Evolutionary conservation across 2,888 invertebrate genomes (phyloP), one percentile per base, ranked within the genome.

Genomic region (Netelia fuscicornis): DNA sequence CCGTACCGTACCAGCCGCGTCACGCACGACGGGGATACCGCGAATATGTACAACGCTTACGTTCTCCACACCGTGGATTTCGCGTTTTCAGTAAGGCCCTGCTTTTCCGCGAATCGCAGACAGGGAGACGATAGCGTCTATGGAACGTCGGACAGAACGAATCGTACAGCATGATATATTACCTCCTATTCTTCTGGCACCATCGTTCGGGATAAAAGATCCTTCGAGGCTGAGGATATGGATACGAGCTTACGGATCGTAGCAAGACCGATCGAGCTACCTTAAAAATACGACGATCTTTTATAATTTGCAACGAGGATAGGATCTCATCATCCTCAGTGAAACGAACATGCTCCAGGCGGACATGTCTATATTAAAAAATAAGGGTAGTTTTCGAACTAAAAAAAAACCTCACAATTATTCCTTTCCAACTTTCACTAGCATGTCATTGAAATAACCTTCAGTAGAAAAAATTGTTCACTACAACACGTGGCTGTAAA

Each of bases 151-250:
- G 25, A 20, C n/a, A 23, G 77, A 70, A 75, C 30, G 74, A 78
- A 81, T 81, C 81, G 74, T 74, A 64, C 54, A n/a, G 64, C 17
- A 62, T 74, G 84, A 85, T 81, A 81, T 70, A 81, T 85, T 78
- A 81, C 78, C 81, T 52, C 64, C 62, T 60, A 52, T 58, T 64
- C 56, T 81, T 76, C 67, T 64, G 60, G 42, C 81, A 68, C 74
- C 37, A 52, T 78, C 54, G 25, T 83, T 30, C 2, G 30, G 68
- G 6, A 23, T 62, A 20, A 25, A 58, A 60, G 37, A 3, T 37
- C 37, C 37, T 37, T 37, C 60, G 62, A 17, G 60, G 68, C 9
- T 17, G 58, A 62, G 68, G 70, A 13, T 48, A 70, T 70, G 74
- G 74, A 75, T 75, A 58, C 60, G 13, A 8, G 76, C 20, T 20